These are phyloP conservation scores for Morinoia aosen DNA, from an alignment of 2,888 invertebrate species.

Conservation along the genomic window DNA sequence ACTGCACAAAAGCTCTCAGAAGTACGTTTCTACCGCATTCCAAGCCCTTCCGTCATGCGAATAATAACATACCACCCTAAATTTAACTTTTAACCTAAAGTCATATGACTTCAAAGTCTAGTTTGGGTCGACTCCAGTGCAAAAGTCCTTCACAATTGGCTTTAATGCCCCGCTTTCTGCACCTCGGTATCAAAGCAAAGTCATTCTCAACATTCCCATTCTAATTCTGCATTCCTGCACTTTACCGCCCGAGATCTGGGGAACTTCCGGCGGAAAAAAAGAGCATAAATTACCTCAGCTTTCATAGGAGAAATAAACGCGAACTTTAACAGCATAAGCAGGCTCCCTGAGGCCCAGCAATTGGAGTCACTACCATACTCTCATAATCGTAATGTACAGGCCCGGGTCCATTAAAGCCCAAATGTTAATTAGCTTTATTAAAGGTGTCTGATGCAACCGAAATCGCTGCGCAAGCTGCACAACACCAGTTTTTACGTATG, in stretches of 20 bases:
- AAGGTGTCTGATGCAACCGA: neutral
- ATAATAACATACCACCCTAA: neutral
- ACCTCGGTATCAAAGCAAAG: neutral
- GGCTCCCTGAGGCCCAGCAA: neutral
- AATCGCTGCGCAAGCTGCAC: neutral
- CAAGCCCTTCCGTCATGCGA: neutral
- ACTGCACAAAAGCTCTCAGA: neutral
- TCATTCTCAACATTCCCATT: neutral
- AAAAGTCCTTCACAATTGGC: neutral
- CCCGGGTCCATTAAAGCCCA: neutral
- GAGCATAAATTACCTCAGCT: neutral
- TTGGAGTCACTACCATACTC: neutral
- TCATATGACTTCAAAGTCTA: neutral
- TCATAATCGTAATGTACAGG: neutral
- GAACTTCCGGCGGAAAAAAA: neutral
- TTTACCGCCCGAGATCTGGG: neutral
- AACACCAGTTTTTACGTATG: neutral
- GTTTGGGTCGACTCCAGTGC: neutral
- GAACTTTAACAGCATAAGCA: neutral
- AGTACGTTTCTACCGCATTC: neutral
- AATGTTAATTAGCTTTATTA: neutral
- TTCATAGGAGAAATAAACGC: neutral
- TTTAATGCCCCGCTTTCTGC: neutral
- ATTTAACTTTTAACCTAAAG: neutral
- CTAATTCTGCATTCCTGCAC: neutral